Percentiles rank a stretch among this genome's conserved stretches.
phyloP scores from a whole-genome alignment of 2,888 invertebrate species.

The Acanthosoma haemorrhoidale region DNA sequence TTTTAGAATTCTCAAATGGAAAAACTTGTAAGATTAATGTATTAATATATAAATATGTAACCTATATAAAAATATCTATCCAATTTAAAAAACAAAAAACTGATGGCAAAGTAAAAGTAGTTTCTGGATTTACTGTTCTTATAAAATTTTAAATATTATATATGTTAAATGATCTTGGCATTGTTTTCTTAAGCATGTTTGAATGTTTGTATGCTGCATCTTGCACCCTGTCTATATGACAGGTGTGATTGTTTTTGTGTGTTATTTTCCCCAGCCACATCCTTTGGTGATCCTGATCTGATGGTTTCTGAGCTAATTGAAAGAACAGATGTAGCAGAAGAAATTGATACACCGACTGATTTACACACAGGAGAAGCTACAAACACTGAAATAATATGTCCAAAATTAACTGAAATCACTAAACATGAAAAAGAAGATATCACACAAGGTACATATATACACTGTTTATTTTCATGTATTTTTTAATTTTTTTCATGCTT shows the following conservation, averaged over 20 bases:
- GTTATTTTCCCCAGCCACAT: constrained; percentile 32
- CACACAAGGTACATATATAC: constrained; percentile 15
- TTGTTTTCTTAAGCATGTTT: constrained; percentile 21
- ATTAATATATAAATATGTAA: background rate
- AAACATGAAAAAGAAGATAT: constrained; percentile 13
- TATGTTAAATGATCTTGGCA: background rate
- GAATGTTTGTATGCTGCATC: constrained; percentile 27
- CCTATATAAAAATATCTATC: background rate
- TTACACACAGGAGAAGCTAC: background rate
- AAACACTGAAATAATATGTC: background rate
- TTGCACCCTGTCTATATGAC: constrained; percentile 29
- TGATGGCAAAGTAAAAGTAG: background rate
- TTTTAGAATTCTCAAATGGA: no score
- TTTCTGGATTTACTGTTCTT: no score
- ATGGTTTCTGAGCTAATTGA: background rate
- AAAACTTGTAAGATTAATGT: background rate
- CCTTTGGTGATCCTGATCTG: constrained; percentile 24
- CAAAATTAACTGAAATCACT: background rate
- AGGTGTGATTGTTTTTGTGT: constrained; percentile 35
- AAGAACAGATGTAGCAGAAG: constrained; percentile 1
- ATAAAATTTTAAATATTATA: background rate
- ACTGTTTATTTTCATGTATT: background rate
- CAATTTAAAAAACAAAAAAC: background rate
- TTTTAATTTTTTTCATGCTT: background rate
- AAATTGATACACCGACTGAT: background rate